Evolutionary conservation across 2,113 vertebrate species (phyloP), one percentile per base, ranked within the genome.

Genomic region (Propithecus coquereli): DNA sequence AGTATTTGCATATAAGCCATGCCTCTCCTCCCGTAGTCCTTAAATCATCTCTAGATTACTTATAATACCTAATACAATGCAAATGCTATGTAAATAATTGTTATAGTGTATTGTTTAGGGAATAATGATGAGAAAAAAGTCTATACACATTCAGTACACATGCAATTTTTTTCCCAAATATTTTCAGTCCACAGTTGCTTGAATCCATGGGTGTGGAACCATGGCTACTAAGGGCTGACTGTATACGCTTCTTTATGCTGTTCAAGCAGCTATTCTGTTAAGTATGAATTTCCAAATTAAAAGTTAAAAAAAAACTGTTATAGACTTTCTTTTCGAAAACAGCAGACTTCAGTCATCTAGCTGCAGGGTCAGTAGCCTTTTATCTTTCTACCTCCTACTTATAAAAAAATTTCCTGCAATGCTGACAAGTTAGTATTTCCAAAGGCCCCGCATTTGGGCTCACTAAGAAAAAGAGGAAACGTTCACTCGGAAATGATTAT

Each of bases 381-480:
- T 68, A 45, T 30, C n/a, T 83, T 76, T 89, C 34, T 81, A 81
- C 34, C 11, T 70, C 18, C 59, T 77, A 30, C 16, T 37, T 91
- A 45, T 50, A 85, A 80, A 54, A 82, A 45, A 22, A 40, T 52
- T 86, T 93, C n/a, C 57, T 57, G 3, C 91, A 91, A 54, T 84
- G 7, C 57, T 84, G 71, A 76, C 45, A 81, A 76, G 37, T 86
- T 81, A 47, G 50, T 91, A 25, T 82, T 86, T 34, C 61, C n/a
- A 37, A 68, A 84, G 47, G 0, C n/a, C 88, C 45, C 66, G 80
- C 50, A 63, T 82, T 74, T 79, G 79, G 65, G 52, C 34, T 92
- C 76, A 23, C 43, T 66, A 76, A 79, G 37, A 86, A 50, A 88
- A 89, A 74, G 23, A 73, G 84, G 92, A 97, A 97, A 57, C 37